Evolutionary conservation across 1,140 invertebrate species (phyloP).

Genomic region (Popillia japonica): DNA sequence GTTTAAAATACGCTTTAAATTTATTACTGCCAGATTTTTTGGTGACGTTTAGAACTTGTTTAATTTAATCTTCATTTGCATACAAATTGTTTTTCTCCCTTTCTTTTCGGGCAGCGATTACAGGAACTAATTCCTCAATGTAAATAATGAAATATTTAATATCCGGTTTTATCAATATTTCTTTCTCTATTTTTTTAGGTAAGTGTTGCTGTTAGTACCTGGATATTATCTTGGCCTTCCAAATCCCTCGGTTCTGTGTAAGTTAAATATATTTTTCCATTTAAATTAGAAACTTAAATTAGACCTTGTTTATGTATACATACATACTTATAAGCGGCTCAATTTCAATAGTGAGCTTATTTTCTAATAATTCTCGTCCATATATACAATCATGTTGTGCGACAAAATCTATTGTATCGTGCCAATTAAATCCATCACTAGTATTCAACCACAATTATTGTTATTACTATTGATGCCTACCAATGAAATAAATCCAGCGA

Average conservation of each 20-base stretch:
- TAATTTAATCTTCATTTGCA: slow-evolving; percentile 16
- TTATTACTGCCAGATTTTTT: slow-evolving; percentile 2
- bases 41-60: slow-evolving; percentile 4
- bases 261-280: too few relatives aligned
- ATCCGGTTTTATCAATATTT: not conserved
- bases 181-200: not conserved
- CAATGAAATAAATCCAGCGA: slow-evolving; percentile 6
- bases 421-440: not conserved
- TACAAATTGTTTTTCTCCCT: not conserved
- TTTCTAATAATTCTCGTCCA: too few relatives aligned
- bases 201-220: not conserved
- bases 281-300: too few relatives aligned
- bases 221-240: too few relatives aligned
- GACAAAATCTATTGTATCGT: not conserved
- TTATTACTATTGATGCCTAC: slow-evolving; percentile 3
- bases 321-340: too few relatives aligned
- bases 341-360: too few relatives aligned
- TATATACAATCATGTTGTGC: too few relatives aligned
- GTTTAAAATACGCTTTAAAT: slow-evolving; percentile 1
- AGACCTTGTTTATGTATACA: too few relatives aligned
- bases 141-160: slow-evolving; percentile 13
- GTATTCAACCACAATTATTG: not conserved
- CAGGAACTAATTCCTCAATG: not conserved
- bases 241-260: too few relatives aligned
- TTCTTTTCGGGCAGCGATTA: not conserved